Evolutionary conservation across 2,113 vertebrate species (phyloP), one percentile per base, ranked within the genome.

Genomic region (Pampusana beccarii): DNA sequence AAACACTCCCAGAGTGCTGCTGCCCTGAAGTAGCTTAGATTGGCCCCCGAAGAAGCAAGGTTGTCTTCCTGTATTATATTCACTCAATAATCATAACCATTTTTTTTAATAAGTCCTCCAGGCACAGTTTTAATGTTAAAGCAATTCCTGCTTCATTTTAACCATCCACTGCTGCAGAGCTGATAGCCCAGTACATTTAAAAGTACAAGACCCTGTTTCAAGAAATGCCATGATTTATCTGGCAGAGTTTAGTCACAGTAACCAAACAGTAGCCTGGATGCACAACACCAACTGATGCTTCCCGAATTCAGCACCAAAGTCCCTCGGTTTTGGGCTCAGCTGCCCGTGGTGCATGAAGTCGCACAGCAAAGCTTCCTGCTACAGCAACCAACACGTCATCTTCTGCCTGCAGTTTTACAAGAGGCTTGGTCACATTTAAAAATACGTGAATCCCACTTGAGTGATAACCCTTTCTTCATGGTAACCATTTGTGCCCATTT

Each of bases 41-140:
- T 48, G 4, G 1, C 14, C 6, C 9, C 44, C 70, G 74, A 92
- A 84, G 44, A 65, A 86, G 29, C n/a, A 16, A 83, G 54, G 73
- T 31, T 96, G 95, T 85, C 95, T 79, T 56, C 71, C 65, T 5
- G 1, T 78, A 77, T 86, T 93, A 93, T 67, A 91, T 51, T 93
- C 92, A 67, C 42, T 88, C 77, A 73, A 94, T 73, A 86, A 88
- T 93, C 90, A 85, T 25, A 85, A 89, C 78, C 93, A 81, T 78
- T 90, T 96, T 96, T 77, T 86, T 73, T 61, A 77, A 57, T 40
- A 97, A 95, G 53, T 69, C 93, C 91, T 94, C 77, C 77, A 91
- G 93, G 93, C 96, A 93, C 54, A 89, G 58, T 92, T 80, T 93
- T 93, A 85, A 89, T 38, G 83, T 69, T 93, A 82, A 89, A 91